Base-by-base conservation (phyloP, 2,113 vertebrate species). In the Sminthopsis crassicaudata region DNA sequence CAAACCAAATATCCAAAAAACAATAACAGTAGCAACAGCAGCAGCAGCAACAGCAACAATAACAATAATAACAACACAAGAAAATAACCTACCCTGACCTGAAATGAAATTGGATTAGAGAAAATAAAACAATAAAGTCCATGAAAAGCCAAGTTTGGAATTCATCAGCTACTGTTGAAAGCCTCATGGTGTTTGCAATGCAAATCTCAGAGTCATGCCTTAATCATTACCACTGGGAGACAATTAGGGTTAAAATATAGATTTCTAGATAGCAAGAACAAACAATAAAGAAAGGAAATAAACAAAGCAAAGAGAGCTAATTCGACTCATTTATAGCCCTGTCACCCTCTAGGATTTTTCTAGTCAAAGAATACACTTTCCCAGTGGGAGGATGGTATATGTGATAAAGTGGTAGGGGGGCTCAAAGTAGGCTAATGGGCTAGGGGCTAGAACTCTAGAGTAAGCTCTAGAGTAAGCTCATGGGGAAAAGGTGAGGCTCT, bases 191-290 rank as follows among this genome's bases (percentile, higher is more conserved):
- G 97, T 98, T 98, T 98, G 98, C 97, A 98, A 98, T 98, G 98
- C 98, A 98, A 97, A 98, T 98, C 96, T 96, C 93, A 94, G 96
- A 60, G 96, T 95, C 96, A 95, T 98, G 98, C 98, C 97, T 98
- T 98, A 98, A 98, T 98, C 98, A 98, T 97, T 97, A 98, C 98
- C 95, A 0, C 95, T 1, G 98, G 98, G 98, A 99, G 96, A 97
- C 96, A 98, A 98, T 98, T 98, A 98, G 96, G 98, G 98, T 98
- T 98, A 98, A 98, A 98, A 98, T 97, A 98, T 53, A 98, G 98
- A 97, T 98, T 98, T 97, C 95, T 95, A 52, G 93, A 97, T 97
- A 98, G 98, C 23, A 91, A 98, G 97, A 95, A 93, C 96, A 97
- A 97, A 95, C 97, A 96, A 97, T 91, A 94, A 97, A 97, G 96